phyloP scores from a whole-genome alignment of 2,113 vertebrate genomes.

The Thamnaconus septentrionalis region DNA sequence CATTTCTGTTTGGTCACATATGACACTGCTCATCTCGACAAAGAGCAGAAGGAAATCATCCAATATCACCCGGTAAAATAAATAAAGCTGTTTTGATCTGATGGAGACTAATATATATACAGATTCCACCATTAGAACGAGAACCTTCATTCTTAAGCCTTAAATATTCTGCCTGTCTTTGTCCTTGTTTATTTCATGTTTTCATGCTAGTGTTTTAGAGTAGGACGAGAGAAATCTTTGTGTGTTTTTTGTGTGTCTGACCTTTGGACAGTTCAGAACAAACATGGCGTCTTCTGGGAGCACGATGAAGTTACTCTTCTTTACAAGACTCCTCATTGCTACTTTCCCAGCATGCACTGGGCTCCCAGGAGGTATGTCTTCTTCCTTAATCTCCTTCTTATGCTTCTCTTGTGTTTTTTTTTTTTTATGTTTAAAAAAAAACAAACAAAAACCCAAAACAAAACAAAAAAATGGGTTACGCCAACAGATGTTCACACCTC shows the following conservation, averaged over 20 bases:
- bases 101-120: too few relatives aligned
- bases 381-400: not conserved
- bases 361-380: conserved; percentile 52
- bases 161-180: too few relatives aligned
- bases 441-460: not conserved
- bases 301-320: conserved; percentile 33
- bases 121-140: too few relatives aligned
- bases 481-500: too few relatives aligned
- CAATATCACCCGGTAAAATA: too few relatives aligned
- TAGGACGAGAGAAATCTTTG: not conserved
- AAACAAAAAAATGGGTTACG: too few relatives aligned
- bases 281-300: conserved; percentile 64
- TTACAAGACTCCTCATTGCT: conserved; percentile 39
- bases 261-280: conserved; percentile 55
- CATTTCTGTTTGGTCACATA: too few relatives aligned
- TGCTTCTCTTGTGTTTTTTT: not conserved
- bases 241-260: conserved; percentile 26
- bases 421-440: not conserved
- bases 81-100: too few relatives aligned
- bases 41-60: too few relatives aligned
- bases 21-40: too few relatives aligned
- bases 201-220: not conserved
- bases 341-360: conserved; percentile 64
- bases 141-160: too few relatives aligned
- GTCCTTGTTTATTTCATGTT: not conserved